Base-by-base conservation (phyloP, 2,888 invertebrate genomes). In the Heliconius cydno region DNA sequence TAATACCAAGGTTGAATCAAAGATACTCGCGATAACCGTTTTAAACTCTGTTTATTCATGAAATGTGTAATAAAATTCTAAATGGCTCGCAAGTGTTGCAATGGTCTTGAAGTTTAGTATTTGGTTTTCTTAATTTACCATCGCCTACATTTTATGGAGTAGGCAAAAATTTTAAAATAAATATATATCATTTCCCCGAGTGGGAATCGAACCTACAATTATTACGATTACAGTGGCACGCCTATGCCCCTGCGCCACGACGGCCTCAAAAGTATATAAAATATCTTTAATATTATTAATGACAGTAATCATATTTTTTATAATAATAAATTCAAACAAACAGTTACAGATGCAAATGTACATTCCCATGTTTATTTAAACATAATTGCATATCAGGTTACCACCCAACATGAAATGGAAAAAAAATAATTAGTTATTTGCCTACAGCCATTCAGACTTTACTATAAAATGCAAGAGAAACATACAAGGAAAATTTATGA, bases 1-100 rank as follows among this genome's bases (percentile, higher is more conserved):
- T 70, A 38, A 70, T 68, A 70, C 3, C 70, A 70, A 70, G 70
- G 70, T 70, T 70, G 25, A 70, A 70, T 25, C 13, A 25, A 70
- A 38, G 25, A 70, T 70, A 70, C 70, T 70, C 7, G 25, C 41
- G 70, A 70, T 70, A 70, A 70, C 9, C 25, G 41, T 70, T 70
- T 70, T 25, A 70, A 60, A 68, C 7, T 70, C 25, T 70, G 70
- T 25, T 70, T 41, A 38, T n/a, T 41, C n/a, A 41, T 67, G 34
- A 67, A 67, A 22, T 12, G 38, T 38, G 67, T 67, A 67, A 68
- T 68, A 41, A 38, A 68, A 68, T 41, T 12, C n/a, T 41, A n/a
- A n/a, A 68, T 25, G 41, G 41, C 41, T 12, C 9, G n/a, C 12
- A 68, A 38, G 13, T 41, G 5, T 5, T 22, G 25, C 13, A 15